Conservation (phyloP, 2,113 vertebrate species). For the Suncus etruscus region DNA sequence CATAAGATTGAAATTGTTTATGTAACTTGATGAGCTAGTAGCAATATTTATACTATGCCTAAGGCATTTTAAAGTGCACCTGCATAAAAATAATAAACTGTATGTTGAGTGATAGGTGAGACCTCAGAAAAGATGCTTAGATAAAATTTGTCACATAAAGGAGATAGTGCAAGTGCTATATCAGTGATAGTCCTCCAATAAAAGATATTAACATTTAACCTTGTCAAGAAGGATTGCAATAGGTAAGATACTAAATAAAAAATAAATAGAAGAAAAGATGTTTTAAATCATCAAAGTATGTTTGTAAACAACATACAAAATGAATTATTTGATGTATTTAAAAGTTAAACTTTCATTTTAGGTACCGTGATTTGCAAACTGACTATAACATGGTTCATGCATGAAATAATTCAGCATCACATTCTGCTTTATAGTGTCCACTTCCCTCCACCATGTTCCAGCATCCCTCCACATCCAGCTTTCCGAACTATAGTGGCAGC, state of each 20-base stretch:
- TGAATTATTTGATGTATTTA: background rate
- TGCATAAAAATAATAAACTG: constrained; percentile 58
- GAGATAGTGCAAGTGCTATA: constrained; percentile 67
- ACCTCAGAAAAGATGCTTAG: constrained; percentile 71
- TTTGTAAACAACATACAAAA: background rate
- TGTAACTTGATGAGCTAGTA: constrained; percentile 42
- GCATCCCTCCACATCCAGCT: no score
- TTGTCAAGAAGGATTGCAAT: constrained; percentile 75
- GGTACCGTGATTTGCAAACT: background rate
- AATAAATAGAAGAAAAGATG: constrained; percentile 63
- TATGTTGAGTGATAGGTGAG: constrained; percentile 51
- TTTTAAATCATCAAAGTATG: background rate
- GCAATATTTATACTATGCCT: constrained; percentile 43
- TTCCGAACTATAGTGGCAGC: no score
- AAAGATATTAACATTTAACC: constrained; percentile 73
- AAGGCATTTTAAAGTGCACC: constrained; percentile 52
- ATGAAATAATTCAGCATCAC: no score
- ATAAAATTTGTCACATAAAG: constrained; percentile 74
- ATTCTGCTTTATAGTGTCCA: background rate
- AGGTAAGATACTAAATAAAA: constrained; percentile 51
- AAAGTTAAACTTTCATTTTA: background rate
- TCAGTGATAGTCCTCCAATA: constrained; percentile 77
- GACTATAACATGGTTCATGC: background rate
- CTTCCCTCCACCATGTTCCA: background rate
- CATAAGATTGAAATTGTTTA: constrained; percentile 37